Evolutionary conservation across 1,140 invertebrate species (phyloP).

Genomic region (Solenopsis fugax): DNA sequence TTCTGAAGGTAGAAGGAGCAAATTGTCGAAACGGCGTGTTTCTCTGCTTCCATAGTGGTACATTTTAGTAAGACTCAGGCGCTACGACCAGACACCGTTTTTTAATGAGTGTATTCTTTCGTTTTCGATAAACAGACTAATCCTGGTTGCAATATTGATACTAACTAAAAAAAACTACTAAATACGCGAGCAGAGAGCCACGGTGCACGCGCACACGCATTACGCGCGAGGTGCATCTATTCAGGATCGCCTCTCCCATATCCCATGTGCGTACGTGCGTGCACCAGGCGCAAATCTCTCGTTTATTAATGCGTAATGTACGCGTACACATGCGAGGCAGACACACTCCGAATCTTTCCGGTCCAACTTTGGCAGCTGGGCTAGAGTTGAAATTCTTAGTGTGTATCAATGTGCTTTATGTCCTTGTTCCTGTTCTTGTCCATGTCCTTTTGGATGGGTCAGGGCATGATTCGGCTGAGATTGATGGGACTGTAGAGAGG

Average conservation of each 20-base stretch:
- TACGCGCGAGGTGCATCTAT: slow-evolving; percentile 33
- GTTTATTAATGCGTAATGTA: slow-evolving; percentile 51
- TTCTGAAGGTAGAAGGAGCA: not conserved
- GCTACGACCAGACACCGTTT: slow-evolving; percentile 79
- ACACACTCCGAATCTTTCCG: slow-evolving; percentile 76
- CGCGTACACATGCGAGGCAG: slow-evolving; percentile 69
- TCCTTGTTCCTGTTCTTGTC: slow-evolving; percentile 87
- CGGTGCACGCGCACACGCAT: slow-evolving; percentile 67
- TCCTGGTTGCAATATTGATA: slow-evolving; percentile 82
- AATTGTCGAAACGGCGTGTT: not conserved
- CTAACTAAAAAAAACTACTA: slow-evolving; percentile 74
- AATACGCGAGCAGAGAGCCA: slow-evolving; percentile 61
- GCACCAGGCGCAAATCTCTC: slow-evolving; percentile 39
- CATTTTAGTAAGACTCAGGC: slow-evolving; percentile 84
- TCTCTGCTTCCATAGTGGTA: slow-evolving; percentile 58
- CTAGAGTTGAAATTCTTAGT: slow-evolving; percentile 85
- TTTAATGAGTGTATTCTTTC: slow-evolving; percentile 80
- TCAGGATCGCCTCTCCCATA: not conserved
- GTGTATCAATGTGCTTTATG: slow-evolving; percentile 87
- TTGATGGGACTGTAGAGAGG: slow-evolving; percentile 86
- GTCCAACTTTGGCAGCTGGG: slow-evolving; percentile 81
- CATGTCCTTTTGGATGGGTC: slow-evolving; percentile 86
- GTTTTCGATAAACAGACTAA: slow-evolving; percentile 80
- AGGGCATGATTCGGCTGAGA: slow-evolving; percentile 87
- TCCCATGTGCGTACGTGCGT: slow-evolving; percentile 56